A percentile compares a stretch with the other conserved stretches of the same genome.
Evolutionary conservation across 2,797 vertebrate genomes (phyloP).

Genomic region (Peromyscus aztecus): DNA sequence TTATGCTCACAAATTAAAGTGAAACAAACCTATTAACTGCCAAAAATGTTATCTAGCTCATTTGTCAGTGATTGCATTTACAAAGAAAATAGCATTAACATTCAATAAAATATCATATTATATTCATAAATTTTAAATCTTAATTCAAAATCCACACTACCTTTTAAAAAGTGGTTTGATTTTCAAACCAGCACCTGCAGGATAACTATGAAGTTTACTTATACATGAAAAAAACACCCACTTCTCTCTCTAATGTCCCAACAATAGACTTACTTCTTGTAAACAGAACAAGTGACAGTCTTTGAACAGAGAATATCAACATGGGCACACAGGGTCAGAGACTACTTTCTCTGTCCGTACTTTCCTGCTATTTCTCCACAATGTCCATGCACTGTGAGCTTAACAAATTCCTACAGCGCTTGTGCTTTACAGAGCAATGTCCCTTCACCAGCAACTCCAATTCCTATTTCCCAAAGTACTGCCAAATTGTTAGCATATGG

Average conservation of each 20-base stretch:
- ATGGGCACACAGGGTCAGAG: not conserved
- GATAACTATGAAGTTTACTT: constrained; percentile 45
- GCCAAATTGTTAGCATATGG: not conserved
- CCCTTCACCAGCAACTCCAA: not conserved
- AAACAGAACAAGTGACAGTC: not conserved
- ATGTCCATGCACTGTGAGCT: not conserved
- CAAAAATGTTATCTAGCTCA: constrained; percentile 53
- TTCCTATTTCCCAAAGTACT: not conserved
- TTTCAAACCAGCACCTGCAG: constrained; percentile 59
- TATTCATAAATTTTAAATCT: constrained; percentile 50
- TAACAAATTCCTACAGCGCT: constrained; percentile 27
- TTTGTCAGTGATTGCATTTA: constrained; percentile 29
- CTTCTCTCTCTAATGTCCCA: not conserved
- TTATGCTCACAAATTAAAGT: constrained; percentile 75
- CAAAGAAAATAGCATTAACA: constrained; percentile 25
- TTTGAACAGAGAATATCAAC: constrained; percentile 8
- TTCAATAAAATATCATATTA: constrained; percentile 19
- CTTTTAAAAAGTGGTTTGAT: constrained; percentile 59
- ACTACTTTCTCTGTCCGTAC: not conserved
- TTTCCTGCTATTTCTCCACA: constrained; percentile 41
- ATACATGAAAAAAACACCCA: not conserved
- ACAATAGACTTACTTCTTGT: not conserved
- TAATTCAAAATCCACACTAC: constrained; percentile 37
- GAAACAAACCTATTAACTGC: constrained; percentile 63
- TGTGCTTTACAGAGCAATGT: not conserved